These are phyloP conservation scores for Arvicanthis niloticus DNA, from an alignment of 2,113 vertebrate species.

Conservation along the genomic window DNA sequence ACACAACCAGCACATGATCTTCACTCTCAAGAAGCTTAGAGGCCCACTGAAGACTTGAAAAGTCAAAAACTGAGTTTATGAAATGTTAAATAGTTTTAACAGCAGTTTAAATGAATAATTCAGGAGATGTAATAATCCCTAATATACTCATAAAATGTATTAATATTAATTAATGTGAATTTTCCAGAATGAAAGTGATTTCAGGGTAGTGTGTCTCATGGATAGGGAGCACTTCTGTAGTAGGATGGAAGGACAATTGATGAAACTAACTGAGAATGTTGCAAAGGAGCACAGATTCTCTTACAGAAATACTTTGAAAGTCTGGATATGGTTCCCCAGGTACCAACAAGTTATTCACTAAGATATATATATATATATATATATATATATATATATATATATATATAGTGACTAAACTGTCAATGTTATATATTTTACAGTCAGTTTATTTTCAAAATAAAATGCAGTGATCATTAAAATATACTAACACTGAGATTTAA, in stretches of 20 bases:
- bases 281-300: not conserved
- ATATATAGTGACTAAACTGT: conserved; percentile 38
- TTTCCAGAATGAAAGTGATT: not conserved
- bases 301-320: not conserved
- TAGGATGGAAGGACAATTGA: not conserved
- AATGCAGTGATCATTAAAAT: not conserved
- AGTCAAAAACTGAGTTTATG: not conserved
- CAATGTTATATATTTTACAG: not conserved
- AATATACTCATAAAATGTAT: not conserved
- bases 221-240: not conserved
- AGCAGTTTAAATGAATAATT: conserved; percentile 21
- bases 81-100: conserved; percentile 33
- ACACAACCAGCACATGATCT: not conserved
- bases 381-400: too few relatives aligned
- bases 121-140: not conserved
- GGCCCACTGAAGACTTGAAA: not conserved
- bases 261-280: not conserved
- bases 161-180: conserved; percentile 1
- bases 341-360: not conserved
- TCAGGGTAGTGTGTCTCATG: not conserved
- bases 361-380: too few relatives aligned
- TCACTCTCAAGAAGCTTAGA: not conserved
- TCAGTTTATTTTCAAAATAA: conserved; percentile 41
- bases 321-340: not conserved
- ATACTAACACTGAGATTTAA: conserved; percentile 20